Conservation (phyloP, 2,888 invertebrate genomes). For the Drosophila macrothrix region DNA sequence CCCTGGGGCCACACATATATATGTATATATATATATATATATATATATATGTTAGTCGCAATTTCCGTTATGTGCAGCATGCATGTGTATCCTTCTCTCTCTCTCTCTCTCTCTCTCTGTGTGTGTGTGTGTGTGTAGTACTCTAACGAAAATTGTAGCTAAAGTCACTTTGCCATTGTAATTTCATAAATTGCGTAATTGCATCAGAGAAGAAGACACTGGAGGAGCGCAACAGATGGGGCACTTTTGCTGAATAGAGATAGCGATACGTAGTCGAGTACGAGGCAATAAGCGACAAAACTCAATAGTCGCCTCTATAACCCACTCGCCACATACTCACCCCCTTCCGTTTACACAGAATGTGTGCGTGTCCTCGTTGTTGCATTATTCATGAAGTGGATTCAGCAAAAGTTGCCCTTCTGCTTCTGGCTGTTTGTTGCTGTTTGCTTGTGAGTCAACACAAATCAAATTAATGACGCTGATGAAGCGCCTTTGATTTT, state of each 20-base stretch:
- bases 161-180: conserved; percentile 63
- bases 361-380: conserved; percentile 25
- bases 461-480: conserved; percentile 66
- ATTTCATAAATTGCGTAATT: conserved; percentile 75
- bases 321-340: background rate
- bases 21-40: background rate
- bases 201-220: conserved; percentile 40
- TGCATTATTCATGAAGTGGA: conserved; percentile 63
- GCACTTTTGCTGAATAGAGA: background rate
- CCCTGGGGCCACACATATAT: conserved; percentile 23
- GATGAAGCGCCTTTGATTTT: conserved; percentile 57
- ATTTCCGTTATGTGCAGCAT: conserved; percentile 48
- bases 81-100: conserved; percentile 7
- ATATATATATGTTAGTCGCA: conserved; percentile 48
- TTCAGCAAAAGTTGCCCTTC: conserved; percentile 44
- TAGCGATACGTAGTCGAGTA: conserved; percentile 12
- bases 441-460: conserved; percentile 24
- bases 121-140: conserved; percentile 8
- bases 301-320: conserved; percentile 43
- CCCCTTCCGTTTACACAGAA: background rate
- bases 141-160: conserved; percentile 55
- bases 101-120: conserved; percentile 7
- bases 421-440: conserved; percentile 11
- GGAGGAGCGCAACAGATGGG: background rate
- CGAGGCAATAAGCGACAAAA: conserved; percentile 43